Evolutionary conservation across 2,888 invertebrate genomes (phyloP), one percentile per base, ranked within the genome.

Genomic region (Drosophila ezoana): DNA sequence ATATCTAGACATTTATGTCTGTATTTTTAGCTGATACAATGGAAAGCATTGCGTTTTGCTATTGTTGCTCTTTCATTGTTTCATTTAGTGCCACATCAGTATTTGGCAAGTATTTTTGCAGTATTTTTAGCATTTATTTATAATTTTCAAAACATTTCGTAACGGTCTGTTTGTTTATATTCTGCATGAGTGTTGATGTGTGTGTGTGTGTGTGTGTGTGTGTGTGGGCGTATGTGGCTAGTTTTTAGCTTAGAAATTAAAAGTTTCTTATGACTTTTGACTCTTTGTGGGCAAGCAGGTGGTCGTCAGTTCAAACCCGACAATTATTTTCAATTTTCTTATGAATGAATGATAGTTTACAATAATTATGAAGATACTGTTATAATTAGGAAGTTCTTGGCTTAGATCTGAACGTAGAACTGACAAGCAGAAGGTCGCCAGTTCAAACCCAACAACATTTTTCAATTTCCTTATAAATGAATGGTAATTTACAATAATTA

Each of bases 131-230:
- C 38, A 58, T 33, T 60, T 60, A 37, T 53, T 63, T 77, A 64
- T 16, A 63, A 44, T 58, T 60, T 59, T 40, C 0, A 62, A 75
- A 77, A 64, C 58, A 76, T 74, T 75, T 79, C 63, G 75, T 67
- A 77, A 79, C 71, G 62, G 45, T 70, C 59, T 56, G 58, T 75
- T 75, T 77, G 72, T 77, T 75, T 79, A 66, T 70, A 63, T 54
- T 73, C 35, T 48, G 38, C 28, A 41, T 47, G 33, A 16, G n/a
- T 41, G 33, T 60, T n/a, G 28, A 28, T 28, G 28, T 43, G 5
- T 49, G 40, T 59, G 54, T 40, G 64, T 45, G 20, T 20, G 23
- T 23, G 20, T 20, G 20, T 20, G 18, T 18, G 18, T 1, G 18
- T 1, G 18, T 4, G 23, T 5, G 62, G 40, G 53, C 61, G 54